These are phyloP conservation scores for Crambe crambe DNA, from an alignment of 37 sponge, comb jelly and placozoan genomes.

Conservation along the genomic window DNA sequence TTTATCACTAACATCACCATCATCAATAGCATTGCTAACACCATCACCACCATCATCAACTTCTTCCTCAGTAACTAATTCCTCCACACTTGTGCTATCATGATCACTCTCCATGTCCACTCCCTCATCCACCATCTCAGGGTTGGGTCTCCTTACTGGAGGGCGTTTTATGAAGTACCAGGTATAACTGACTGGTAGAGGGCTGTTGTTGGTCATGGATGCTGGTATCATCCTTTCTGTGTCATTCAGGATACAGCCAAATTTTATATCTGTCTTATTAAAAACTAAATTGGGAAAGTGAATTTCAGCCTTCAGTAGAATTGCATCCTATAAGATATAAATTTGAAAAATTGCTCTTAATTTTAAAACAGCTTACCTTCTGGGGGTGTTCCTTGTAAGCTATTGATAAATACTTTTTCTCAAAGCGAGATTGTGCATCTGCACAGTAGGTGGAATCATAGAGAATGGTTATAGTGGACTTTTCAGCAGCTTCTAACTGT, in stretches of 20 bases:
- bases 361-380: constrained; percentile 66
- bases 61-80: constrained; percentile 1
- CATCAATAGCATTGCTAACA: constrained; percentile 26
- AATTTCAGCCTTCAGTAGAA: constrained; percentile 77
- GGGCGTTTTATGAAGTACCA: constrained; percentile 89
- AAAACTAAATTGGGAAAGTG: constrained; percentile 94
- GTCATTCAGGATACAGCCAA: constrained; percentile 96
- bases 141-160: constrained; percentile 45
- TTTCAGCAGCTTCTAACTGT: constrained; percentile 37
- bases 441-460: constrained; percentile 88
- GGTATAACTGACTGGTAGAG: constrained; percentile 76
- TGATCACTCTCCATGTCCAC: constrained; percentile 77
- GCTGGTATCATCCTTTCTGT: constrained; percentile 80
- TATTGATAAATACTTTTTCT: constrained; percentile 62
- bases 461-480: constrained; percentile 37
- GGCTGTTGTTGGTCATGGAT: constrained; percentile 84
- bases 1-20: not conserved
- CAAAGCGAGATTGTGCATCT: constrained; percentile 62
- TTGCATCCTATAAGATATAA: constrained; percentile 62
- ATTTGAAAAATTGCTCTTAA: no score
- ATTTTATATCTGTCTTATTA: constrained; percentile 73
- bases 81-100: constrained; percentile 25
- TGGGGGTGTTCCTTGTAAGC: constrained; percentile 92
- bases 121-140: constrained; percentile 67
- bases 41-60: constrained; percentile 1